Evolutionary conservation across 2,888 invertebrate genomes (phyloP).

Genomic region (Petrolisthes manimaculis): DNA sequence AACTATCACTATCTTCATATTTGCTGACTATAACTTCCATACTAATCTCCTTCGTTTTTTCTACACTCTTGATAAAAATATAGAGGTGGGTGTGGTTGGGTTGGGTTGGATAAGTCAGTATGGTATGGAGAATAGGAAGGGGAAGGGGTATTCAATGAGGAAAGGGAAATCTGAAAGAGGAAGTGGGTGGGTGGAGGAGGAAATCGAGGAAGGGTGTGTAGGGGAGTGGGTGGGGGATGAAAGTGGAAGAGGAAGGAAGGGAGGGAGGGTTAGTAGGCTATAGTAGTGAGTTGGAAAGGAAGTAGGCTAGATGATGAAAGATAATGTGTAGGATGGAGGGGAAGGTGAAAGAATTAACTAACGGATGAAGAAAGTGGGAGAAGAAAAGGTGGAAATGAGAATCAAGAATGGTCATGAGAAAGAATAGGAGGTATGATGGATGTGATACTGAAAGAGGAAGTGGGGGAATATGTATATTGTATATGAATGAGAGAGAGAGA

Average conservation of each 20-base stretch:
- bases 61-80: too few species aligned
- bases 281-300: background rate
- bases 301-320: background rate
- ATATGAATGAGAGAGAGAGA: background rate
- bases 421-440: background rate
- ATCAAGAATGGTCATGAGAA: background rate
- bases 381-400: background rate
- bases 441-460: too few species aligned
- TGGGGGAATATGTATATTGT: background rate
- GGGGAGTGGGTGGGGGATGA: background rate
- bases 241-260: slow-evolving; percentile 6
- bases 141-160: background rate
- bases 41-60: too few species aligned
- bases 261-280: background rate
- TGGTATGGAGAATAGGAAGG: background rate
- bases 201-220: background rate
- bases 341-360: background rate
- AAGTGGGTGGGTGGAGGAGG: background rate
- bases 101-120: background rate
- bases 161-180: background rate
- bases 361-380: background rate
- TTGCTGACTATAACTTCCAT: too few species aligned
- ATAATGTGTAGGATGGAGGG: background rate
- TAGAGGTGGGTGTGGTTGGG: too few species aligned
- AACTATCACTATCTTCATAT: too few species aligned